These are phyloP conservation scores for Petrophora chlorosata DNA, from an alignment of 2,888 invertebrate species.

Conservation along the genomic window DNA sequence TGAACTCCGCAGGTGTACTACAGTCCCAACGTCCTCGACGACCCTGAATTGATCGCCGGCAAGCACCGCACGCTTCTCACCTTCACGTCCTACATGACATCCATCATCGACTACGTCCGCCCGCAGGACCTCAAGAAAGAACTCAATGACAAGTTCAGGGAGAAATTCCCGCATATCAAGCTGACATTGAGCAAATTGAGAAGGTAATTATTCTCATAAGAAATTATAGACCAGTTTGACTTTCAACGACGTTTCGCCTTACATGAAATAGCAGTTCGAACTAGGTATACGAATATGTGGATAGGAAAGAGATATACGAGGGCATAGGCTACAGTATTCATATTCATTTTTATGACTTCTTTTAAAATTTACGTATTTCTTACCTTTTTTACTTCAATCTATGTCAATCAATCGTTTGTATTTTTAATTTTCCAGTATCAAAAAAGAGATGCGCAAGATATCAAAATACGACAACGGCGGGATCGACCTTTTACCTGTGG, in stretches of 20 bases:
- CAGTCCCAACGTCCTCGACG: conserved; percentile 95
- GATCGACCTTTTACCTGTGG: conserved; percentile 94
- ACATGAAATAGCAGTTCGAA: no score
- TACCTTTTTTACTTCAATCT: neutral
- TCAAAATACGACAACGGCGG: conserved; percentile 92
- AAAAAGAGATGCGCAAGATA: conserved; percentile 97
- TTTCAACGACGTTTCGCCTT: no score
- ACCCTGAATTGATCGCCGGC: conserved; percentile 95
- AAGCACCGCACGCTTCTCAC: conserved; percentile 94
- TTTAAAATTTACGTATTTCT: no score
- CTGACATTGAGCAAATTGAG: conserved; percentile 97
- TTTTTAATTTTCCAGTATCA: conserved; percentile 86
- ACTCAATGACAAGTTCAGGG: conserved; percentile 97
- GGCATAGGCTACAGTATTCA: no score
- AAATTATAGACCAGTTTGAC: no score
- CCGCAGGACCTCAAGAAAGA: conserved; percentile 98
- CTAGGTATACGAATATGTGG: no score
- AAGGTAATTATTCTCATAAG: no score
- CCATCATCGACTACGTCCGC: conserved; percentile 97
- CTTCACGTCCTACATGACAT: conserved; percentile 96
- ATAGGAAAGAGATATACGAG: no score
- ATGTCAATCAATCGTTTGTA: neutral
- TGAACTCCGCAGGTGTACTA: conserved; percentile 86
- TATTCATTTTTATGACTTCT: no score
- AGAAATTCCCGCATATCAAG: conserved; percentile 97